Conservation (phyloP, 2,797 vertebrate species). For the Cetoscarus ocellatus region DNA sequence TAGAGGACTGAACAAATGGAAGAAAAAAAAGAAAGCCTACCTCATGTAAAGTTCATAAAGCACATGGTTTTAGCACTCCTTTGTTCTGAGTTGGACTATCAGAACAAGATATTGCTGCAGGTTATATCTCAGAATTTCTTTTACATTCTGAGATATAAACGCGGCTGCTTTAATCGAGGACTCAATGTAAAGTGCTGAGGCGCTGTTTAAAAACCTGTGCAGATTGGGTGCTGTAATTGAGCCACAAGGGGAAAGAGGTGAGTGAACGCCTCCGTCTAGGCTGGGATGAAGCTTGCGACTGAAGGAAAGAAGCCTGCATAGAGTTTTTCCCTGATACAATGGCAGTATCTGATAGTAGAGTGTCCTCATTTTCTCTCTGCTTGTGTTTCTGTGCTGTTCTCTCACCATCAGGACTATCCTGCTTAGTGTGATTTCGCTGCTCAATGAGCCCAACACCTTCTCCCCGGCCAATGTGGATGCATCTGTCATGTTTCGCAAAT, state of each 20-base stretch:
- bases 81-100: slow-evolving; percentile 21
- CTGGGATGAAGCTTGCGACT: slow-evolving; percentile 7
- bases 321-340: slow-evolving; percentile 5
- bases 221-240: slow-evolving; percentile 49
- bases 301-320: background rate
- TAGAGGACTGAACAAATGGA: background rate
- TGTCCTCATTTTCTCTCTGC: slow-evolving; percentile 27
- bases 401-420: slow-evolving; percentile 91
- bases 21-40: background rate
- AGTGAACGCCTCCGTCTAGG: slow-evolving; percentile 18
- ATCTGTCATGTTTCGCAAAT: slow-evolving; percentile 99
- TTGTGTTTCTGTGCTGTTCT: slow-evolving; percentile 25
- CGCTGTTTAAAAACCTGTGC: slow-evolving; percentile 43
- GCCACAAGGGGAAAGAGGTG: slow-evolving; percentile 27
- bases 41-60: background rate
- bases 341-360: background rate
- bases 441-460: slow-evolving; percentile 99
- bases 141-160: slow-evolving; percentile 44
- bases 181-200: slow-evolving; percentile 47
- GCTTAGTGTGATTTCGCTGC: slow-evolving; percentile 97
- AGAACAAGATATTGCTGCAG: slow-evolving; percentile 4
- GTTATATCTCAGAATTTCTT: slow-evolving; percentile 28
- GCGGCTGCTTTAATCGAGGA: slow-evolving; percentile 6
- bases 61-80: background rate
- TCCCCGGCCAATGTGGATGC: slow-evolving; percentile 98